A percentile compares a stretch with the other conserved stretches of the same genome.
Evolutionary conservation across 2,113 vertebrate genomes (phyloP).

Genomic region (Leptosomus discolor): DNA sequence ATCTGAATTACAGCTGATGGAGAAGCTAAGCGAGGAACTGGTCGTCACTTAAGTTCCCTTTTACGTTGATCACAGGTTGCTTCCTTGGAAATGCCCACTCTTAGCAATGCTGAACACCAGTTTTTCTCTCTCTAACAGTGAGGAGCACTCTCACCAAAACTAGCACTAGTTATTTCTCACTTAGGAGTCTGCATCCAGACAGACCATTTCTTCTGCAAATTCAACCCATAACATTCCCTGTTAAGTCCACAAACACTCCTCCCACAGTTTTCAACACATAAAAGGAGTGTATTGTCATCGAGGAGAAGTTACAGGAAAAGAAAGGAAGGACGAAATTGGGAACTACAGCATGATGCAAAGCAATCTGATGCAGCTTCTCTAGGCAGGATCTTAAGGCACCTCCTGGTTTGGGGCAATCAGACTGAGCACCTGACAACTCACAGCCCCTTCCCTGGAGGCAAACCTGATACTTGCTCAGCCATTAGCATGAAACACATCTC

Average conservation of each 20-base stretch:
- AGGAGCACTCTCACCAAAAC: background rate
- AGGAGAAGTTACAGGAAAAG: background rate
- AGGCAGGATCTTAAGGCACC: background rate
- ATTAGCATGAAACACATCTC: too few species aligned
- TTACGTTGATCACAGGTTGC: background rate
- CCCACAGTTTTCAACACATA: background rate
- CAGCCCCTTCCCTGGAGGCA: background rate
- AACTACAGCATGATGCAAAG: background rate
- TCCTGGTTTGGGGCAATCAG: background rate
- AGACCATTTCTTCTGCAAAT: background rate
- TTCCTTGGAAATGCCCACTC: too few species aligned
- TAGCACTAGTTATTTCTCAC: background rate
- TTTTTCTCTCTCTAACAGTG: background rate
- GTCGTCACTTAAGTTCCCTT: rapidly evolving
- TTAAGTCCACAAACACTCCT: background rate
- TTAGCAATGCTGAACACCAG: background rate
- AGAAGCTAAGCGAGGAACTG: background rate
- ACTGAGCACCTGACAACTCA: rapidly evolving
- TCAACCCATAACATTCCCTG: background rate
- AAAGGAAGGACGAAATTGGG: background rate
- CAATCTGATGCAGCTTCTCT: background rate
- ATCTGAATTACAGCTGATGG: background rate
- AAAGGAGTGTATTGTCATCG: background rate
- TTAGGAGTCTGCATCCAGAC: background rate
- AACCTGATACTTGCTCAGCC: background rate